These are phyloP conservation scores for Lagorchestes hirsutus DNA, from an alignment of 2,797 vertebrate species.

Conservation along the genomic window DNA sequence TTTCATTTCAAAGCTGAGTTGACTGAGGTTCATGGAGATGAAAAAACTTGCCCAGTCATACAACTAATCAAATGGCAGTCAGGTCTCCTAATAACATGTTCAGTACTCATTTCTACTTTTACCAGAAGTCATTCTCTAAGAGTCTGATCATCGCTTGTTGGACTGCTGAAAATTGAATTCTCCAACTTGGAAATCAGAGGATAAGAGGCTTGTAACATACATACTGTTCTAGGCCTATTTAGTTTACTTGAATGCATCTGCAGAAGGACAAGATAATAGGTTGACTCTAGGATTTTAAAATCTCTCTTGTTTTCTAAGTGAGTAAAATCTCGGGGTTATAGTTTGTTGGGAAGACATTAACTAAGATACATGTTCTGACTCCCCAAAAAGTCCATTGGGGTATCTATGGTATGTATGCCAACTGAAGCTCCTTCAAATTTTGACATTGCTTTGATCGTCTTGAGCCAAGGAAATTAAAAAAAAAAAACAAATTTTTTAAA, in stretches of 20 bases:
- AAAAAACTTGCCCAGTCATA: not conserved
- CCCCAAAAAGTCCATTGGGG: not conserved
- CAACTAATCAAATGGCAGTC: not conserved
- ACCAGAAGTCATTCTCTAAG: not conserved
- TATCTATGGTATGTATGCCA: slow-evolving; percentile 6
- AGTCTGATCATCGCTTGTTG: not conserved
- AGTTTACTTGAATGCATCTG: not conserved
- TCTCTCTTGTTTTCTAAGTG: not conserved
- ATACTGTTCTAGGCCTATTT: not conserved
- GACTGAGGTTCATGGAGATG: not conserved
- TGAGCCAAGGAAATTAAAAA: slow-evolving; percentile 38
- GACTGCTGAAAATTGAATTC: not conserved
- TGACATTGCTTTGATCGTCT: not conserved
- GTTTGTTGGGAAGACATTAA: slow-evolving; percentile 6
- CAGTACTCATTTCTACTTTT: not conserved
- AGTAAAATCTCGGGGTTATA: not conserved
- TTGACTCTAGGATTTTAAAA: not conserved
- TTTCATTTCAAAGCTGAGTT: not conserved
- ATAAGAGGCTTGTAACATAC: not conserved
- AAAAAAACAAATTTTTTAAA: not conserved
- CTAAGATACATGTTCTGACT: not conserved
- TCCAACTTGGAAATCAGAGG: not conserved
- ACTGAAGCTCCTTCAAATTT: slow-evolving; percentile 8
- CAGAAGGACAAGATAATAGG: not conserved
- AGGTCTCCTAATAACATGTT: not conserved